Conservation (phyloP, 2,113 vertebrate species). For the Xenopus borealis region DNA sequence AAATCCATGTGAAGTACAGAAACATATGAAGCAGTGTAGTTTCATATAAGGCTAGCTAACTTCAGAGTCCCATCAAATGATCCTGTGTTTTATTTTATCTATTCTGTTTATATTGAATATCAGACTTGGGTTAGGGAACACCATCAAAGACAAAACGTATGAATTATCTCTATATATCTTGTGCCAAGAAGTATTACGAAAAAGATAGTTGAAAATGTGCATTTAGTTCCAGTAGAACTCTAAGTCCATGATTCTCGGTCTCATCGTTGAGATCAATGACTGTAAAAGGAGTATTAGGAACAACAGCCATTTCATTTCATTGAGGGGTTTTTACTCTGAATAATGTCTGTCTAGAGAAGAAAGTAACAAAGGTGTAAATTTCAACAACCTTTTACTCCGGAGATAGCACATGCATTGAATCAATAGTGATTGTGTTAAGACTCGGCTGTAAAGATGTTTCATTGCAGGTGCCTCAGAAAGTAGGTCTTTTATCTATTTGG, state of each 20-base stretch:
- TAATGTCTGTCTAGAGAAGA: conserved; percentile 61
- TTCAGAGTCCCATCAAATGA: no score
- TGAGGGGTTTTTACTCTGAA: conserved; percentile 63
- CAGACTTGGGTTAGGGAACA: no score
- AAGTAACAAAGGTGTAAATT: conserved; percentile 67
- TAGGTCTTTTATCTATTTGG: conserved; percentile 42
- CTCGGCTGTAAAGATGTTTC: conserved; percentile 67
- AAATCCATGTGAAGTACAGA: no score
- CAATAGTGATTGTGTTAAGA: conserved; percentile 64
- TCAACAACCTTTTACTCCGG: conserved; percentile 66
- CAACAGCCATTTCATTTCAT: conserved; percentile 65
- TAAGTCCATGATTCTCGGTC: conserved; percentile 64
- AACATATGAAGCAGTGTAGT: background rate
- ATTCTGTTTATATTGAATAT: background rate
- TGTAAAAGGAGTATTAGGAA: conserved; percentile 71
- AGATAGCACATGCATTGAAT: conserved; percentile 68
- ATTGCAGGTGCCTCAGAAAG: conserved; percentile 64
- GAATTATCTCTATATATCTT: background rate
- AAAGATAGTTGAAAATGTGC: conserved; percentile 63
- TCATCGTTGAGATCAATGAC: conserved; percentile 69
- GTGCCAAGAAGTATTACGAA: background rate
- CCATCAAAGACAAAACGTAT: background rate
- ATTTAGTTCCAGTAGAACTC: conserved; percentile 61
- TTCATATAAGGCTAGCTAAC: no score
- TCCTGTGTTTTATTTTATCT: background rate